Base-by-base conservation (phyloP, 2,113 vertebrate species). In the Thryonomys swinderianus region DNA sequence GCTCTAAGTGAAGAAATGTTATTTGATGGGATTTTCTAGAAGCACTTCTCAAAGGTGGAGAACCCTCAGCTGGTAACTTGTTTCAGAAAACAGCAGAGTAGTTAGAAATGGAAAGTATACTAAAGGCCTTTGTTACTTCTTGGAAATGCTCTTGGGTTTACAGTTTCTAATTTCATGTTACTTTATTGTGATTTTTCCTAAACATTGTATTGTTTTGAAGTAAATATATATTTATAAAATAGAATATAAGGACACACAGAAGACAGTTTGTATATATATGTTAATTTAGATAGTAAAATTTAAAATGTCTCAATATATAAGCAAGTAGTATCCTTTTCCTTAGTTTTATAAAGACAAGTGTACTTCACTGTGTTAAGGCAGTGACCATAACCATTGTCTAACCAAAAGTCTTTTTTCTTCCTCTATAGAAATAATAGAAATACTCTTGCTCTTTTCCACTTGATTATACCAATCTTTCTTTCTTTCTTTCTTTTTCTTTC, bases 11-110 rank as follows among this genome's bases (percentile, higher is more conserved):
- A 10, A 48, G n/a, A 95, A 96, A 84, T 45, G 6, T 10, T 88
- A 66, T 81, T 89, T 90, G 96, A 85, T 89, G 74, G 57, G 51
- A 94, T 93, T 96, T 95, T 96, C 74, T 57, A 78, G 64, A 94
- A 92, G 42, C 18, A 7, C n/a, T 76, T 76, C 25, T 90, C 45
- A 94, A 88, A 94, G 53, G 55, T 66, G 89, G 3, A 84, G 89
- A 69, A 89, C 67, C 1, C 6, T 17, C 25, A 91, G 76, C 64
- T 66, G 61, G 17, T 71, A 84, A 42, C 57, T 51, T 76, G 3
- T 90, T 95, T 90, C 62, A 51, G 11, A 89, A 89, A 61, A 87
- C 4, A 20, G 5, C 5, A 64, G 53, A 73, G 45, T 53, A 83
- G 61, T 97, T 96, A 66, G 25, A 76, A 78, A 97, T n/a, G 59